phyloP scores from a whole-genome alignment of 1,140 invertebrate species.

The Cherax destructor region DNA sequence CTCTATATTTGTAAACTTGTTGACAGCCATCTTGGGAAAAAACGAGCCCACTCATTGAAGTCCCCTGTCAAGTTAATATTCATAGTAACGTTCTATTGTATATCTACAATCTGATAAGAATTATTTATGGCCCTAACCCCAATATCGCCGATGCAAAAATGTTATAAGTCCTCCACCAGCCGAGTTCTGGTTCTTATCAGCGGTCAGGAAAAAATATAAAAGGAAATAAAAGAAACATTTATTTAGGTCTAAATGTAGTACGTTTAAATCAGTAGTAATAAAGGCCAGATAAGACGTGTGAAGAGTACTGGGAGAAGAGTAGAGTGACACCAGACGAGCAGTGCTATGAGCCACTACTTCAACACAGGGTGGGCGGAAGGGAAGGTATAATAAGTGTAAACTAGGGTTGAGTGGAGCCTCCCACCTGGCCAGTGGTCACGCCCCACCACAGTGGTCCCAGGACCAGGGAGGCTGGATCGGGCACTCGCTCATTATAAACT shows the following conservation, averaged over 20 bases:
- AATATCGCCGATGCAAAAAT: neutral
- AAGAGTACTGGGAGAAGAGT: neutral
- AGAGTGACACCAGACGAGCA: neutral
- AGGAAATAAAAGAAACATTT: neutral
- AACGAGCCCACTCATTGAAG: neutral
- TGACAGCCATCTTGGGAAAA: conserved; percentile 2
- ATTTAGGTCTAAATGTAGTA: neutral
- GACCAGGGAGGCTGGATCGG: neutral
- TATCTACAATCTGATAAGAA: neutral
- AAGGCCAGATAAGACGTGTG: neutral
- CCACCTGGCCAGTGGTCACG: conserved; percentile 29
- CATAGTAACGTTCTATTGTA: neutral
- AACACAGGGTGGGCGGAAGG: neutral
- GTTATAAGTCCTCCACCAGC: neutral
- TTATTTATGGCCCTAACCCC: neutral
- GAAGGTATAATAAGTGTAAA: conserved; percentile 11
- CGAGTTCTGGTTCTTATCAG: neutral
- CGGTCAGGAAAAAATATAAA: neutral
- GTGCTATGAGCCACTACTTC: neutral
- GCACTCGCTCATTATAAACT: neutral
- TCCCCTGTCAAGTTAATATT: conserved; percentile 4
- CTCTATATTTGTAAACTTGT: conserved; percentile 30
- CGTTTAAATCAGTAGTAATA: neutral
- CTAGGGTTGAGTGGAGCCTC: conserved; percentile 12
- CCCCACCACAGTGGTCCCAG: neutral